Percentiles rank a stretch among this genome's conserved stretches.
Conservation (phyloP, 2,888 invertebrate genomes). For the Liodrosophila aerea region DNA sequence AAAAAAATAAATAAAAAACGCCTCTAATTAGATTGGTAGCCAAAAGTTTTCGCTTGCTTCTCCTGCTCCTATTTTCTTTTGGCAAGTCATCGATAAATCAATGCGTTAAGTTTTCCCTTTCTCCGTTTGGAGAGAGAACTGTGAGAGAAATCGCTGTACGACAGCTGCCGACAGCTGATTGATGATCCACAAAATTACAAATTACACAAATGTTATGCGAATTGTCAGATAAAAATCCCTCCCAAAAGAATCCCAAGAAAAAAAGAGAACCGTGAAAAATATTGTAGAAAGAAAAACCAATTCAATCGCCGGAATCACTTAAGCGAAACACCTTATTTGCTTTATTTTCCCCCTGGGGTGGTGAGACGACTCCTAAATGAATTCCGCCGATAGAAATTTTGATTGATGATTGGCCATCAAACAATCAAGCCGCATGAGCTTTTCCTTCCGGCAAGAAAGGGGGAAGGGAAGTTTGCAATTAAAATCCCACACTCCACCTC, state of each 20-base stretch:
- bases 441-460: too few relatives aligned
- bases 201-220: conserved; percentile 69
- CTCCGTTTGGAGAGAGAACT: neutral
- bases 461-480: too few relatives aligned
- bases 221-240: conserved; percentile 47
- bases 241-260: too few relatives aligned
- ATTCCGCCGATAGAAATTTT: conserved; percentile 32
- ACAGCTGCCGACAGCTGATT: conserved; percentile 70
- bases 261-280: conserved; percentile 11
- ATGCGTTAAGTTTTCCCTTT: conserved; percentile 44
- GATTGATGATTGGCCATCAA: conserved; percentile 59
- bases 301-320: conserved; percentile 47
- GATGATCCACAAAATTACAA: conserved; percentile 74
- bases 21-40: conserved; percentile 45
- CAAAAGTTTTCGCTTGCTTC: conserved; percentile 9
- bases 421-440: neutral
- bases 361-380: conserved; percentile 23
- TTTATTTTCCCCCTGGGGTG: conserved; percentile 7
- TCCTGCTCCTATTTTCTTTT: conserved; percentile 19
- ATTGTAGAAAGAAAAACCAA: too few relatives aligned
- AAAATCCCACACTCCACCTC: too few relatives aligned
- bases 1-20: conserved; percentile 7
- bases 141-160: conserved; percentile 43
- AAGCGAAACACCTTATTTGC: conserved; percentile 65
- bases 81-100: conserved; percentile 71